These are phyloP conservation scores for Trissolcus japonicus DNA, from an alignment of 2,888 invertebrate species.

Conservation along the genomic window DNA sequence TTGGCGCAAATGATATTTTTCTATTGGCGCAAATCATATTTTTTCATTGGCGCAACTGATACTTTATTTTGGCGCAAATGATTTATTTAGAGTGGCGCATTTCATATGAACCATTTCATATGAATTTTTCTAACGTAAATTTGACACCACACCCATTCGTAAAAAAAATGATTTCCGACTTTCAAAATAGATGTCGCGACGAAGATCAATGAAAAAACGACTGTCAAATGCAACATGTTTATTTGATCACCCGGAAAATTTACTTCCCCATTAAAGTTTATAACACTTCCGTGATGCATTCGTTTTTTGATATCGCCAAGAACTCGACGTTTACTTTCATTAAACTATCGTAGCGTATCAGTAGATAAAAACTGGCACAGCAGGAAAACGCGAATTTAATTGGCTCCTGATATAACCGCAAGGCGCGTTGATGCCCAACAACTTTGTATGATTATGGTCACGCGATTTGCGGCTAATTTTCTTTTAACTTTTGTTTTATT, in stretches of 20 bases:
- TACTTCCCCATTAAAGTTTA: no score
- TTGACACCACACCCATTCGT: slow-evolving; percentile 25
- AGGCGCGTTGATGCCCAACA: background rate
- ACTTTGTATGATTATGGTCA: slow-evolving; percentile 12
- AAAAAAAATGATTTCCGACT: slow-evolving; percentile 30
- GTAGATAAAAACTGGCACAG: background rate
- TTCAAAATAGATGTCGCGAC: slow-evolving; percentile 6
- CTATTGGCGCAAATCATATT: no score
- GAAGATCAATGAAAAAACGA: slow-evolving; percentile 30
- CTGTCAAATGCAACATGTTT: slow-evolving; percentile 41
- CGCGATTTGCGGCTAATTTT: background rate
- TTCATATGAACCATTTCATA: slow-evolving; percentile 40
- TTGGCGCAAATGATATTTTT: no score
- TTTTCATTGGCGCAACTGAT: no score
- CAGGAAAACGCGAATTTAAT: slow-evolving; percentile 5
- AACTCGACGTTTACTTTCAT: background rate
- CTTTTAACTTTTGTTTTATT: background rate
- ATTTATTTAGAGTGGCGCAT: no score
- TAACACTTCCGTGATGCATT: background rate
- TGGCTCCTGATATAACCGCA: slow-evolving; percentile 20
- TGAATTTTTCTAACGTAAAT: slow-evolving; percentile 36
- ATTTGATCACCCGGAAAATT: slow-evolving; percentile 7
- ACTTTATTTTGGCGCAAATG: no score
- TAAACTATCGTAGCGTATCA: slow-evolving; percentile 1
- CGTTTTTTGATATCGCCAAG: background rate